Percentiles rank a stretch among this genome's conserved stretches.
phyloP scores from a whole-genome alignment of 2,888 invertebrate species.

The Chrysolina americana region DNA sequence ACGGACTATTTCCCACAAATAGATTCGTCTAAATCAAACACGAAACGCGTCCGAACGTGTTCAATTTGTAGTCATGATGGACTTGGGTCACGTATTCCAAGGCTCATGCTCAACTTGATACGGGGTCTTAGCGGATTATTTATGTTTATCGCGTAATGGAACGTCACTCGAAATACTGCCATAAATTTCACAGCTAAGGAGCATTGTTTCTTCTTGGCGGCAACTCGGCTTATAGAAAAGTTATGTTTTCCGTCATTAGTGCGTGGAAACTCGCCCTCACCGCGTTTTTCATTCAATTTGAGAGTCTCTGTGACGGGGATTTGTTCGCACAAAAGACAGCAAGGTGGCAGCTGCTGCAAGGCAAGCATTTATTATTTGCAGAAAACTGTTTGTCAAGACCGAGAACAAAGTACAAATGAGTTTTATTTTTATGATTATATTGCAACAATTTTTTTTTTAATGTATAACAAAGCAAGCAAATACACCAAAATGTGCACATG shows the following conservation, averaged over 20 bases:
- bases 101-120: constrained; percentile 46
- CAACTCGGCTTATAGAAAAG: constrained; percentile 22
- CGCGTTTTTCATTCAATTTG: constrained; percentile 15
- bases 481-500: too few species aligned
- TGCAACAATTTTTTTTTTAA: too few species aligned
- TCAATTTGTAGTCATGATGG: constrained; percentile 54
- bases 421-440: too few species aligned
- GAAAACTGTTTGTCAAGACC: too few species aligned
- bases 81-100: constrained; percentile 54
- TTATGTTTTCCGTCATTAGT: constrained; percentile 24
- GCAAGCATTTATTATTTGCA: too few species aligned
- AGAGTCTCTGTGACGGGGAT: neutral
- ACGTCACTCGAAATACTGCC: constrained; percentile 41
- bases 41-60: constrained; percentile 54
- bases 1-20: constrained; percentile 38
- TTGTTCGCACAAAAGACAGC: neutral
- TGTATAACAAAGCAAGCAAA: too few species aligned
- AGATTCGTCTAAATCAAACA: constrained; percentile 57
- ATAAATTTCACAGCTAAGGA: constrained; percentile 31
- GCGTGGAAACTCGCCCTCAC: constrained; percentile 1
- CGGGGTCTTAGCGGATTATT: constrained; percentile 40
- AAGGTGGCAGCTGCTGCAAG: neutral
- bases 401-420: too few species aligned
- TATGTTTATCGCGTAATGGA: constrained; percentile 42
- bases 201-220: constrained; percentile 33